Base-by-base conservation (phyloP, 2,113 vertebrate species). In the Scomber japonicus region DNA sequence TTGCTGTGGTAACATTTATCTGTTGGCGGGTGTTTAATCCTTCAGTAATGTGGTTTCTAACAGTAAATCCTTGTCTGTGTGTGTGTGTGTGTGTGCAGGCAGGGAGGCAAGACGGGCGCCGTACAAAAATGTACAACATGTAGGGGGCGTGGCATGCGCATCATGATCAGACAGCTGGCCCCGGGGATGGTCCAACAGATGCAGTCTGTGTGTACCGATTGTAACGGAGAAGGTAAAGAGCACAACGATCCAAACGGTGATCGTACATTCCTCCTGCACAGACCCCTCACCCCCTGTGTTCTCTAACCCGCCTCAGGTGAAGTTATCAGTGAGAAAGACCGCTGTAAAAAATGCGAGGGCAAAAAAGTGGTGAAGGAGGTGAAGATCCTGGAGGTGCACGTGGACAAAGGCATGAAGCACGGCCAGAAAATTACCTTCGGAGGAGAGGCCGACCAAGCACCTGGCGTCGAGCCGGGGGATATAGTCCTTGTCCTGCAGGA, bases 351-450 rank as follows among this genome's bases (percentile, higher is more conserved):
- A 93, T 99, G 98, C 76, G 98, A 99, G 93, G 98, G 98, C 49
- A 99, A 98, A 92, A 99, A 99, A 86, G 98, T 99, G n/a, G 94
- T 97, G 76, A 99, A 99, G 94, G 98, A 99, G 92, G 97, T 99
- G 71, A 99, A 99, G 94, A 98, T 99, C 80, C 94, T 99, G 89
- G 98, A 99, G 93, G 98, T 99, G 48, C 98, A 99, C 11, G 97
- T 99, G 90, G 98, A 99, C 90, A 99, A 99, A 95, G 98, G 98
- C 91, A 99, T 99, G 98, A 99, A 96, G 88, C 98, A 99, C 80
- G 96, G 97, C 12, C 98, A 99, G 72, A 97, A 97, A 91, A 99
- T 99, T 78, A 99, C 97, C 11, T 99, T 99, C 75, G 96, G 96
- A 11, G 98, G 98, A 73, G 98, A 99, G 93, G 98, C 97, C 12